Base-by-base conservation (phyloP, 2,797 vertebrate species). In the Crypturellus tataupa region DNA sequence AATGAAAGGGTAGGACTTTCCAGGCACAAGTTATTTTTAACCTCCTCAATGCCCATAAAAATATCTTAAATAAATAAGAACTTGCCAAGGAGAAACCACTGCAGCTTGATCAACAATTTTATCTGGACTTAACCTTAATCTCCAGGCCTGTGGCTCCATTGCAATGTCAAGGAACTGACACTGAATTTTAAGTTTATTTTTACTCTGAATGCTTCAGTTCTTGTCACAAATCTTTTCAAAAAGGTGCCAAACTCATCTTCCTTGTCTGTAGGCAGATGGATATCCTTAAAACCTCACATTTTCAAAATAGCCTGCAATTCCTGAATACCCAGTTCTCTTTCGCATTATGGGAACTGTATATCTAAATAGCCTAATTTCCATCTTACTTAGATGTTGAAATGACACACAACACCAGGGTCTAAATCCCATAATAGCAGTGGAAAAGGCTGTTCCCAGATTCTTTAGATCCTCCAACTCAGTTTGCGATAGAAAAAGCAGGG, bases 111-210 rank as follows among this genome's bases (percentile, higher is more conserved):
- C 19, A 84, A 64, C 35, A 51, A 9, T 90, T 85, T 62, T 83
- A 51, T 8, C 53, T 33, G 47, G 46, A 85, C 0, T 82, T 70
- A 85, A 93, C 89, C 76, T 89, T 85, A 89, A 93, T 77, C 60
- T 82, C 31, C 77, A 90, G 35, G 19, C 35, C 1, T 2, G 18
- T 85, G 56, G 90, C 60, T 94, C 88, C 77, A 70, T 76, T 89
- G 84, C 75, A 90, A 93, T 92, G 87, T 70, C 46, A 44, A 84
- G 75, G 82, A 69, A 93, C 0, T 5, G 87, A 85, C 83, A 68
- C 20, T 79, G 70, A 77, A 86, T 89, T 79, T 71, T 60, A 87
- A 71, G 73, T 64, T 91, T 91, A 70, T 87, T 82, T 95, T 92
- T 91, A 73, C 25, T 33, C 63, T 63, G 23, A 21, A 37, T 25